phyloP scores from a whole-genome alignment of 2,888 invertebrate genomes.

The Pachliopta kotzebuea region DNA sequence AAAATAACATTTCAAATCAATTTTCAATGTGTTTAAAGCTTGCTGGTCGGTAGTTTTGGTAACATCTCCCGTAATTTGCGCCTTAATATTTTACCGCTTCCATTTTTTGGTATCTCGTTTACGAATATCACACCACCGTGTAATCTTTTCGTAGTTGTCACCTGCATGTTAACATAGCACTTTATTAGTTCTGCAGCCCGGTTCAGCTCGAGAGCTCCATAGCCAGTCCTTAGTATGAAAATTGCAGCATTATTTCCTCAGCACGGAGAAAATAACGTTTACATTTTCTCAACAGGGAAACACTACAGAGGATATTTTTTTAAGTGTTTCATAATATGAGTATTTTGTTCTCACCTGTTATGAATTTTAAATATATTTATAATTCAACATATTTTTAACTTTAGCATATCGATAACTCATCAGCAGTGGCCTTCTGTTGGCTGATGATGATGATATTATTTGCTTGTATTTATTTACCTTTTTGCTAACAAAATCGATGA shows the following conservation, averaged over 20 bases:
- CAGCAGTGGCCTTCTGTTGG: too few species aligned
- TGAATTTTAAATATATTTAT: not conserved
- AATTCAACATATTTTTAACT: too few species aligned
- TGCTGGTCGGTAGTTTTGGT: constrained; percentile 39
- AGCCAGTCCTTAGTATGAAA: constrained; percentile 27
- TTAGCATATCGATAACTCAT: too few species aligned
- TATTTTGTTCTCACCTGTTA: constrained; percentile 7
- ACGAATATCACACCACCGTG: constrained; percentile 87
- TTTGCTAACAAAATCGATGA: constrained; percentile 48
- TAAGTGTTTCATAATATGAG: constrained; percentile 9
- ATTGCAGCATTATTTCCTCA: constrained; percentile 25
- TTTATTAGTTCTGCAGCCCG: constrained; percentile 28
- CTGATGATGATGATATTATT: too few species aligned
- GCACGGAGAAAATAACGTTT: constrained; percentile 20
- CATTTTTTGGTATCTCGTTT: constrained; percentile 86
- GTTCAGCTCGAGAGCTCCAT: constrained; percentile 12
- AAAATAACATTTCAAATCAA: not conserved
- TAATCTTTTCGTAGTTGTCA: constrained; percentile 85
- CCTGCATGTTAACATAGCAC: constrained; percentile 43
- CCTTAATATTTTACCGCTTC: constrained; percentile 88
- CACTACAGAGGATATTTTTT: constrained; percentile 1
- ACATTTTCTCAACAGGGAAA: constrained; percentile 17
- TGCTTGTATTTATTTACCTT: constrained; percentile 40
- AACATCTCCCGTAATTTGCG: constrained; percentile 66
- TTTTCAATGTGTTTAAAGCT: constrained; percentile 37